Evolutionary conservation across 2,797 vertebrate genomes (phyloP), one percentile per base, ranked within the genome.

Genomic region (Merluccius polli): DNA sequence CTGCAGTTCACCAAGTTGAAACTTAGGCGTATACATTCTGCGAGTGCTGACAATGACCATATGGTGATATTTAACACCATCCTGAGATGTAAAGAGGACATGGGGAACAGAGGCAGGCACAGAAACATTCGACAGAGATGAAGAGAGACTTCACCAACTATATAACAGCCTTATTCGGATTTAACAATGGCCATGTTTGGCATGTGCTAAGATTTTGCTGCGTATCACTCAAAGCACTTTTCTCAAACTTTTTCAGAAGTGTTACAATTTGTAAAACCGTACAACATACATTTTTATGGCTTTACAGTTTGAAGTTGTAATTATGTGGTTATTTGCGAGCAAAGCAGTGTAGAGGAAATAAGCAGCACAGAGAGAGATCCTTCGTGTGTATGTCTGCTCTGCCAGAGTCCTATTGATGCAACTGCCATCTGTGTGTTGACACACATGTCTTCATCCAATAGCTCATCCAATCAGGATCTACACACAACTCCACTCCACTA

Each of bases 31-130:
- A 33, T 63, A 71, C 44, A 67, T 9, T 38, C 35, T 0, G 36
- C 52, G 6, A 33, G 31, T 38, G 27, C 72, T 77, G 77, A 75
- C 35, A 1, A 21, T 12, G 67, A 31, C 71, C 80, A 83, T 80
- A 80, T 80, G 81, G 73, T 78, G 33, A 10, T 71, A 9, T 68
- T 73, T 76, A 82, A 78, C 73, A 33, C 36, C 29, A 72, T 72
- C 76, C 29, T 72, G 67, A 35, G 32, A 65, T 35, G 52, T 67
- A 74, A 67, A 74, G 10, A 27, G 36, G 32, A 30, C 44, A 48
- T 21, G 44, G 44, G 44, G 52, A 29, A 35, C 13, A 21, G 10
- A 35, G 15, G 0, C 27, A 18, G 33, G 13, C 21, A 2, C 52
- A 59, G n/a, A 63, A 63, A 59, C 48, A n/a, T 8, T n/a, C 6